Conservation (phyloP, 2,888 invertebrate species). For the Tryphoninae sp. region DNA sequence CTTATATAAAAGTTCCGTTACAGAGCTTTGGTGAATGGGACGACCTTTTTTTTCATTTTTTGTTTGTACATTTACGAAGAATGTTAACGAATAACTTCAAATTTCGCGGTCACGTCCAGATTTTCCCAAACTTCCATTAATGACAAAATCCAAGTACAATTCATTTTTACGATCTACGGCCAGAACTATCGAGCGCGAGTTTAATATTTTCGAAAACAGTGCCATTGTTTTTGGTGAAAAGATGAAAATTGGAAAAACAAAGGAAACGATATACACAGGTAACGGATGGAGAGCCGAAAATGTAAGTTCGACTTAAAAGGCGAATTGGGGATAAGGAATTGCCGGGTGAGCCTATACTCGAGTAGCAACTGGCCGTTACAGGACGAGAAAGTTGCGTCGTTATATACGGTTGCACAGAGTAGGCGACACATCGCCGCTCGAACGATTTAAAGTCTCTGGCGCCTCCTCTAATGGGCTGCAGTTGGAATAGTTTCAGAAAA, state of each 20-base stretch:
- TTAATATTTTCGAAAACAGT: no score
- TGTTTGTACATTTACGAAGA: no score
- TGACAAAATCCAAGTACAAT: no score
- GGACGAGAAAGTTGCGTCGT: conserved; percentile 71
- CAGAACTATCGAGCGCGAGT: no score
- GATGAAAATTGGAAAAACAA: background rate
- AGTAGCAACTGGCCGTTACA: conserved; percentile 68
- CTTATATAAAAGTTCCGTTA: background rate
- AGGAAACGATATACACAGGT: conserved; percentile 2
- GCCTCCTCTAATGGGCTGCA: conserved; percentile 74
- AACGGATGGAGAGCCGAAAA: conserved; percentile 4
- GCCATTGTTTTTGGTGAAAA: background rate
- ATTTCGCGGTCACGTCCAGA: no score
- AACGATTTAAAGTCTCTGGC: conserved; percentile 73
- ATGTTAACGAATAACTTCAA: no score
- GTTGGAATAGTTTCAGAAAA: conserved; percentile 78
- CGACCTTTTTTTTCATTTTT: no score
- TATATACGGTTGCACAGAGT: conserved; percentile 64
- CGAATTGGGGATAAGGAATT: conserved; percentile 58
- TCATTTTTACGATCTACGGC: no score
- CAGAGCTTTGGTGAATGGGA: background rate
- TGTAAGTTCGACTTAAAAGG: conserved; percentile 46
- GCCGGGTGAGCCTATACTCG: conserved; percentile 58
- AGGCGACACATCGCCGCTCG: conserved; percentile 65
- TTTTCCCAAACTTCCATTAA: no score